Percentiles rank a stretch among this genome's conserved stretches.
phyloP scores from a whole-genome alignment of 1,140 invertebrate genomes.

The Sinonovacula constricta region DNA sequence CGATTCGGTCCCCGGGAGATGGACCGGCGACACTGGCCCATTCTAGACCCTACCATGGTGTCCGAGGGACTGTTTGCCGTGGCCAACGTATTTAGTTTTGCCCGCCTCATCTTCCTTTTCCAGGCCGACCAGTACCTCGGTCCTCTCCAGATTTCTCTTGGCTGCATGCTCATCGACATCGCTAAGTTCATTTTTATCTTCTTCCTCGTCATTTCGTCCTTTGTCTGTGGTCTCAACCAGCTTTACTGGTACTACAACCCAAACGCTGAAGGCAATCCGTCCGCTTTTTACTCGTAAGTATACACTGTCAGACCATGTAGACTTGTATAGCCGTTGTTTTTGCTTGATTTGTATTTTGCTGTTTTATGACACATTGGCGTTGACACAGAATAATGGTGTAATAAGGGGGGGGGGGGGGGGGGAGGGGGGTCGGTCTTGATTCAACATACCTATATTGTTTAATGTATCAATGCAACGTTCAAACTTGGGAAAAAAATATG shows the following conservation, averaged over 20 bases:
- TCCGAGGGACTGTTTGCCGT: conserved; percentile 78
- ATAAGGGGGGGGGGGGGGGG: no score
- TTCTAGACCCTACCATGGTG: conserved; percentile 75
- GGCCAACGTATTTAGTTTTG: conserved; percentile 78
- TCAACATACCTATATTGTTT: no score
- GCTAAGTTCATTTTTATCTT: conserved; percentile 81
- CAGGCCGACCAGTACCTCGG: conserved; percentile 80
- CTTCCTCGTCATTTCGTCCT: conserved; percentile 80
- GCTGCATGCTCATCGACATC: conserved; percentile 81
- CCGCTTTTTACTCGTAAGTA: conserved; percentile 74
- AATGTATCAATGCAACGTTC: no score
- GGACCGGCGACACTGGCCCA: conserved; percentile 72
- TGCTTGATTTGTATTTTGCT: background rate
- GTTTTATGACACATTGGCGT: background rate
- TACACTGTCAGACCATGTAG: no score
- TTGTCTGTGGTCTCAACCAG: conserved; percentile 81
- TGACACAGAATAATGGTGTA: no score
- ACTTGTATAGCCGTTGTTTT: no score
- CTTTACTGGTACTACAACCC: conserved; percentile 78
- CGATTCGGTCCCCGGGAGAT: conserved; percentile 71
- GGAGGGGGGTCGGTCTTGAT: no score
- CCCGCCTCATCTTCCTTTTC: conserved; percentile 79
- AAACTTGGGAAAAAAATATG: no score
- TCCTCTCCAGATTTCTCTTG: conserved; percentile 81
- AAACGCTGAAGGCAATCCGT: conserved; percentile 53